phyloP scores from a whole-genome alignment of 2,888 invertebrate species.

The Agrochola lychnidis region DNA sequence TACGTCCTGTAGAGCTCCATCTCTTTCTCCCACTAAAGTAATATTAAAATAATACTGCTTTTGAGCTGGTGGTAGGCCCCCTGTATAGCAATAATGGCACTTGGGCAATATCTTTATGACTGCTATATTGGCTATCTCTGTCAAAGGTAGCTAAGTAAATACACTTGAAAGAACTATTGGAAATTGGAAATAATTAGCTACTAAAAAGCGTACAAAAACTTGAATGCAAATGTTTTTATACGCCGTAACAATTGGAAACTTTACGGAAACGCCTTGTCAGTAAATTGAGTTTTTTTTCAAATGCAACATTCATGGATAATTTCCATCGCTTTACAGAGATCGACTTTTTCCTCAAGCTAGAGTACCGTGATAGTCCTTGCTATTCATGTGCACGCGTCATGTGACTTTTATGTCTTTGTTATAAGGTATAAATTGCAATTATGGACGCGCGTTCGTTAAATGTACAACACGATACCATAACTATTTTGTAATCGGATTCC shows the following conservation, averaged over 20 bases:
- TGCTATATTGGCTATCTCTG: not conserved
- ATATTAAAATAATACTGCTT: too few relatives aligned
- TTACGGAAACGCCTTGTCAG: constrained; percentile 44
- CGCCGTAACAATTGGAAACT: constrained; percentile 39
- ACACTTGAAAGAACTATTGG: not conserved
- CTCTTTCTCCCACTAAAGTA: too few relatives aligned
- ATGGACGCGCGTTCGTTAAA: constrained; percentile 1
- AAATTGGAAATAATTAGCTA: not conserved
- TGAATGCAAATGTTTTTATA: constrained; percentile 43
- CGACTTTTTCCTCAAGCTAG: constrained; percentile 7
- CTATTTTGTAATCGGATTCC: constrained; percentile 14
- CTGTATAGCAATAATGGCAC: too few relatives aligned
- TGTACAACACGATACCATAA: not conserved
- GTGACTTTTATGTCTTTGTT: not conserved
- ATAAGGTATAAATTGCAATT: constrained; percentile 14
- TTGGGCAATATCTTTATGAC: not conserved
- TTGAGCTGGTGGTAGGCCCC: too few relatives aligned
- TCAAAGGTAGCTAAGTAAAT: not conserved
- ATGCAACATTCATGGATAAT: constrained; percentile 18
- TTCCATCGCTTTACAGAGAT: constrained; percentile 18
- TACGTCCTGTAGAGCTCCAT: too few relatives aligned
- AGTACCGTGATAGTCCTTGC: not conserved
- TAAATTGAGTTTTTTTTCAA: constrained; percentile 49
- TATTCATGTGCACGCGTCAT: not conserved
- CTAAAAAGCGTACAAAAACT: constrained; percentile 31